Conservation (phyloP, 2,113 vertebrate genomes). For the Mobula hypostoma region DNA sequence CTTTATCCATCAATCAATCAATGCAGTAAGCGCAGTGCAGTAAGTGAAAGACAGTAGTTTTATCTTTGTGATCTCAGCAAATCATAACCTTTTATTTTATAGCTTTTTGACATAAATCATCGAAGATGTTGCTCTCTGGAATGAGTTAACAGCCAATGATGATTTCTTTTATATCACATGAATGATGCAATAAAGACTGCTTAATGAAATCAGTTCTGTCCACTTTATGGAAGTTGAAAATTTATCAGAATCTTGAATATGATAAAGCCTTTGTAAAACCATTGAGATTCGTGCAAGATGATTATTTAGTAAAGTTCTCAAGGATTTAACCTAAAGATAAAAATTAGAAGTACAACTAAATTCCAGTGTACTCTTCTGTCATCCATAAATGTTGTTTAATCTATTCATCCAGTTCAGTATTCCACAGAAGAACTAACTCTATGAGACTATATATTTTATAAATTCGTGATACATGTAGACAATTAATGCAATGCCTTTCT, state of each 20-base stretch:
- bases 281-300: background rate
- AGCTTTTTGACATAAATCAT: slow-evolving; percentile 24
- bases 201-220: slow-evolving; percentile 6
- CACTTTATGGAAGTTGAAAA: slow-evolving; percentile 1
- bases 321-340: background rate
- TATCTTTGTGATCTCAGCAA: slow-evolving; percentile 29
- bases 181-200: background rate
- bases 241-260: background rate
- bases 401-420: background rate
- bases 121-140: slow-evolving; percentile 1
- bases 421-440: background rate
- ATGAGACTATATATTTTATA: background rate
- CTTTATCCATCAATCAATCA: slow-evolving; percentile 20
- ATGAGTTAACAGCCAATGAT: background rate
- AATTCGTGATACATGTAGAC: background rate
- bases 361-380: background rate
- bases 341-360: background rate
- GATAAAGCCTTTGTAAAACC: background rate
- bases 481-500: background rate
- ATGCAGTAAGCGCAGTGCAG: background rate
- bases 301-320: background rate
- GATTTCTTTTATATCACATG: slow-evolving; percentile 8
- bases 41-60: background rate
- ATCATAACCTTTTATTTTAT: slow-evolving; percentile 10
- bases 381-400: background rate